Evolutionary conservation across 2,888 invertebrate species (phyloP), one percentile per base, ranked within the genome.

Genomic region (Pegoplata infirma): DNA sequence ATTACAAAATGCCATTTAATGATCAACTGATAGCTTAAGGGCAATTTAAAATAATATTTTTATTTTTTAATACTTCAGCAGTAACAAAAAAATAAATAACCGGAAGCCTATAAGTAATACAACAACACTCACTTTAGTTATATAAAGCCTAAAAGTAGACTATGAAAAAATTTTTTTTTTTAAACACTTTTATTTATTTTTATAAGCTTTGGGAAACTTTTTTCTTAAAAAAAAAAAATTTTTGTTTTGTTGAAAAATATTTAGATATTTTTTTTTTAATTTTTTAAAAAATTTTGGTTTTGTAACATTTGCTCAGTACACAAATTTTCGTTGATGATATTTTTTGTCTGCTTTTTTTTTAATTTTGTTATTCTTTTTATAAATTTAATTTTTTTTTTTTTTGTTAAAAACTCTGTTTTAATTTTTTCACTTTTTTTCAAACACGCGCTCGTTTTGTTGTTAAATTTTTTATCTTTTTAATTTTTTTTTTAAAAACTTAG

Each of bases 381-480:
- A 23, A 23, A 23, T 23, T 23, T 23, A 5, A 23, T 23, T 23
- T 23, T 23, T 23, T 5, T 23, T 23, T 23, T 23, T 23, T 23
- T 23, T 23, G 23, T 8, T 28, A 3, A 17, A 32, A 55, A 28
- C 17, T 16, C 1, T 53, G 25, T 12, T 14, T 53, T 53, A 44
- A 19, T 36, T 40, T n/a, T 46, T 28, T 49, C 19, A 8, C 23
- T n/a, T 16, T 21, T 12, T 21, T 14, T 7, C 16, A 21, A 49
- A 44, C 21, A 51, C 72, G 63, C 76, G 67, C 67, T 46, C 55
- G 55, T 72, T 67, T 63, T 56, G 58, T 58, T 21, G 14, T 10
- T n/a, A n/a, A n/a, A n/a, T n/a, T n/a, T 16, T 12, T 40, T 53
- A 5, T 46, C 25, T 23, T 28, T 25, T 5, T 28, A 4, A 8